Percentiles rank a stretch among this genome's conserved stretches.
Evolutionary conservation across 2,888 invertebrate genomes (phyloP).

Genomic region (Lasioglossum leucozonium): DNA sequence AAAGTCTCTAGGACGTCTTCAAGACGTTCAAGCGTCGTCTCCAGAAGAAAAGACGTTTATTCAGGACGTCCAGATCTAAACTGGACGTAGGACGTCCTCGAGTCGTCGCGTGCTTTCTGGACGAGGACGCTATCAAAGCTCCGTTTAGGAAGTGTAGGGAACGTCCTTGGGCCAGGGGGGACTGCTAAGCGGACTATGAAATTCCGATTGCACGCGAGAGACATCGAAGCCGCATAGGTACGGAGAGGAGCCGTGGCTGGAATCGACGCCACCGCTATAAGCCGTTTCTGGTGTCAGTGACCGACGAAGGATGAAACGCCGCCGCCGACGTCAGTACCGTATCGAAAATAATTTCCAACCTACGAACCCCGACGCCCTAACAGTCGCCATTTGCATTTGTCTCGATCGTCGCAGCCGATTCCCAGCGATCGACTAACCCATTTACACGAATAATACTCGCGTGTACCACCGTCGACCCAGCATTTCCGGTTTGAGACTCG

Average conservation of each 20-base stretch:
- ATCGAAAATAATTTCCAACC: slow-evolving; percentile 46
- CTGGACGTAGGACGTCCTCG: no score
- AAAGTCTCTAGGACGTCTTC: no score
- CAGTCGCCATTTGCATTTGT: not conserved
- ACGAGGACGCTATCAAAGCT: no score
- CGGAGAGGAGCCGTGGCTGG: slow-evolving; percentile 24
- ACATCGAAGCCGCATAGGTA: slow-evolving; percentile 56
- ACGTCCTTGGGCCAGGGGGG: slow-evolving; percentile 28
- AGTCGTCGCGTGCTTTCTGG: no score
- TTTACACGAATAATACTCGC: not conserved
- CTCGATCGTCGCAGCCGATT: not conserved
- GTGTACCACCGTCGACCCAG: no score
- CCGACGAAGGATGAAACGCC: slow-evolving; percentile 68
- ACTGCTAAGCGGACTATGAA: slow-evolving; percentile 57
- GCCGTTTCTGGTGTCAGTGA: slow-evolving; percentile 67
- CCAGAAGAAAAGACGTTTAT: no score
- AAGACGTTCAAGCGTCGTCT: no score
- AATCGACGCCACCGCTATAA: slow-evolving; percentile 58
- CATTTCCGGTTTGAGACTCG: no score
- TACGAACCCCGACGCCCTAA: not conserved
- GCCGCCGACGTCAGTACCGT: slow-evolving; percentile 37
- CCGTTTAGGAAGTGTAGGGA: not conserved
- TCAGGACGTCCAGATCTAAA: no score
- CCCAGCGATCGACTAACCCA: not conserved
- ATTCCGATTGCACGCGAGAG: slow-evolving; percentile 60